phyloP scores from a whole-genome alignment of 1,140 invertebrate species.

The Archivesica marissinica region DNA sequence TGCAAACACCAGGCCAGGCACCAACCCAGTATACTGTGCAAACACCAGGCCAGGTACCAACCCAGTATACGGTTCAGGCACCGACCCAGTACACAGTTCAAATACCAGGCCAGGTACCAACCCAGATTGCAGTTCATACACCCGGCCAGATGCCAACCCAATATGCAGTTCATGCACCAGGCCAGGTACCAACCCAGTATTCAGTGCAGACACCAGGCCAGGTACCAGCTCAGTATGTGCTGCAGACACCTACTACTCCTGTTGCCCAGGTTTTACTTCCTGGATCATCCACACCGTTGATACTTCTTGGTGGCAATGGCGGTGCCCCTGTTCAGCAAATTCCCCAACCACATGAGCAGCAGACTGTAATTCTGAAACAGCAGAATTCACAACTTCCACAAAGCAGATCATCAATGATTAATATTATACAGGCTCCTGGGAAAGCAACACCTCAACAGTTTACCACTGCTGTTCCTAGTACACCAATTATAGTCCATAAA shows the following conservation, averaged over 20 bases:
- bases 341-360: background rate
- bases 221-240: constrained; percentile 4
- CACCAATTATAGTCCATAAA: background rate
- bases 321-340: background rate
- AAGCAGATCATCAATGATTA: constrained; percentile 1
- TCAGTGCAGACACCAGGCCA: constrained; percentile 26
- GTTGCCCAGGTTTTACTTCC: constrained; percentile 44
- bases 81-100: background rate
- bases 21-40: background rate
- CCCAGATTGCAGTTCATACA: background rate
- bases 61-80: background rate
- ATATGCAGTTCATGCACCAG: background rate
- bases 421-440: constrained; percentile 12
- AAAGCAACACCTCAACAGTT: background rate
- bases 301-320: constrained; percentile 9
- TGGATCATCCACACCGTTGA: constrained; percentile 21
- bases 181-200: constrained; percentile 12
- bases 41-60: background rate
- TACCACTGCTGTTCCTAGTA: background rate
- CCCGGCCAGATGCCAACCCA: background rate
- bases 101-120: background rate
- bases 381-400: background rate
- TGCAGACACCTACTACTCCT: constrained; percentile 39
- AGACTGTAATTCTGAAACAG: constrained; percentile 14
- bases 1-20: constrained; percentile 6